These are phyloP conservation scores for Zaprionus obscuricornis DNA, from an alignment of 2,888 invertebrate species.

Conservation along the genomic window DNA sequence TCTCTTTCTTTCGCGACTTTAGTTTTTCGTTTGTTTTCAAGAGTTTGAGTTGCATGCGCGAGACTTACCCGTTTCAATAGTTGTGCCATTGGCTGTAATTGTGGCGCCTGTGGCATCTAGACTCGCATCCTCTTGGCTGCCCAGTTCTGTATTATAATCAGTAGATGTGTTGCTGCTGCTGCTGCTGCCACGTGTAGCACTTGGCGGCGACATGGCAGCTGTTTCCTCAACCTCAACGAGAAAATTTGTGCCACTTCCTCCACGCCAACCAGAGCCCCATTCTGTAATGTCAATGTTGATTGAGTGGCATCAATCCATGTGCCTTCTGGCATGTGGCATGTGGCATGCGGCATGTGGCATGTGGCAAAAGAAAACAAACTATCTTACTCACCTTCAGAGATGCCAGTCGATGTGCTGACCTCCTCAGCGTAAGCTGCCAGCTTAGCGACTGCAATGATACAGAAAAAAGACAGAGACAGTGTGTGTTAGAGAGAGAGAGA, in stretches of 20 bases:
- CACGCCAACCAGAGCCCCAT: slow-evolving; percentile 83
- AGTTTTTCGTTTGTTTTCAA: no score
- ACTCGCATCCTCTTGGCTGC: slow-evolving; percentile 66
- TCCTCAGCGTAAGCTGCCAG: slow-evolving; percentile 79
- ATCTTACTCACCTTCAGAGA: slow-evolving; percentile 81
- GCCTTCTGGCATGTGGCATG: no score
- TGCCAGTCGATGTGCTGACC: slow-evolving; percentile 70
- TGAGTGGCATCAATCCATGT: slow-evolving; percentile 28
- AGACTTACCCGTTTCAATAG: slow-evolving; percentile 57
- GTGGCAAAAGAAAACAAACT: not conserved
- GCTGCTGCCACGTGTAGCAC: slow-evolving; percentile 26
- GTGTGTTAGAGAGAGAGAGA: no score
- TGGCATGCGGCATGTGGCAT: slow-evolving; percentile 15
- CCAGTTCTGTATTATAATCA: slow-evolving; percentile 63
- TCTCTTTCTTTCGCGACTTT: no score
- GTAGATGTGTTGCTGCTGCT: slow-evolving; percentile 55
- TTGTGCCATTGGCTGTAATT: slow-evolving; percentile 60
- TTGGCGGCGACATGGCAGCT: slow-evolving; percentile 60
- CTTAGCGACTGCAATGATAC: slow-evolving; percentile 70
- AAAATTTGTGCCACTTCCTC: slow-evolving; percentile 80
- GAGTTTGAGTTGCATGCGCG: not conserved
- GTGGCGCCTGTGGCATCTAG: slow-evolving; percentile 51
- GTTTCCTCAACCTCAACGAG: slow-evolving; percentile 83
- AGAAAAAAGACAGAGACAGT: not conserved
- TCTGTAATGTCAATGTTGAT: slow-evolving; percentile 58